Percentiles rank a stretch among this genome's conserved stretches.
Evolutionary conservation across 1,140 invertebrate genomes (phyloP).

Genomic region (Drosophila nasuta): DNA sequence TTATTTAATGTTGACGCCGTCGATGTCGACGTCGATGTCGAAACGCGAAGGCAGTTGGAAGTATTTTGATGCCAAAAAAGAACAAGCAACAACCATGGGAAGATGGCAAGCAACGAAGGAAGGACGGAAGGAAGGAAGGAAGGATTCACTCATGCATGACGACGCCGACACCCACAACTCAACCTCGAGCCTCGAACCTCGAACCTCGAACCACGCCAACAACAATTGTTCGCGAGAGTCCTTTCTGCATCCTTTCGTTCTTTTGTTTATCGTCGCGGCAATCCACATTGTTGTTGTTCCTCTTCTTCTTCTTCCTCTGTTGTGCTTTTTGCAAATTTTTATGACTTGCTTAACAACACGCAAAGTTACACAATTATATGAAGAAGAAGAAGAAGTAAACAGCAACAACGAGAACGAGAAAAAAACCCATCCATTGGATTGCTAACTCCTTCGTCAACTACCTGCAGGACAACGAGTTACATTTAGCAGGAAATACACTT

Average conservation of each 20-base stretch:
- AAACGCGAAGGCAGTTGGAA: conserved; percentile 29
- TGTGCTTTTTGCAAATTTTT: conserved; percentile 76
- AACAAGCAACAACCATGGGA: conserved; percentile 9
- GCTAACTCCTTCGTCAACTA: neutral
- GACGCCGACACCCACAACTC: conserved; percentile 46
- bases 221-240: neutral
- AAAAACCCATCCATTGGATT: neutral
- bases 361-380: conserved; percentile 58
- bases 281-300: conserved; percentile 29
- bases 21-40: neutral
- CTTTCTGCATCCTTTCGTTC: conserved; percentile 13
- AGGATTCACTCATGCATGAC: conserved; percentile 75
- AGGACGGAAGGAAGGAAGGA: conserved; percentile 25
- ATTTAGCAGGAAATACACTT: neutral
- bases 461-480: neutral
- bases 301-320: conserved; percentile 23
- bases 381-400: conserved; percentile 17
- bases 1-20: conserved; percentile 11
- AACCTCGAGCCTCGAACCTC: conserved; percentile 2
- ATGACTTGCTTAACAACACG: conserved; percentile 81
- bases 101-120: neutral
- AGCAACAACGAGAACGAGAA: too few relatives aligned
- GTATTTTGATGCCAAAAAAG: conserved; percentile 28
- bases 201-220: conserved; percentile 2
- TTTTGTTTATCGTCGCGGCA: conserved; percentile 41